phyloP scores from a whole-genome alignment of 1,140 invertebrate species.

The Harlomillsia oculata region DNA sequence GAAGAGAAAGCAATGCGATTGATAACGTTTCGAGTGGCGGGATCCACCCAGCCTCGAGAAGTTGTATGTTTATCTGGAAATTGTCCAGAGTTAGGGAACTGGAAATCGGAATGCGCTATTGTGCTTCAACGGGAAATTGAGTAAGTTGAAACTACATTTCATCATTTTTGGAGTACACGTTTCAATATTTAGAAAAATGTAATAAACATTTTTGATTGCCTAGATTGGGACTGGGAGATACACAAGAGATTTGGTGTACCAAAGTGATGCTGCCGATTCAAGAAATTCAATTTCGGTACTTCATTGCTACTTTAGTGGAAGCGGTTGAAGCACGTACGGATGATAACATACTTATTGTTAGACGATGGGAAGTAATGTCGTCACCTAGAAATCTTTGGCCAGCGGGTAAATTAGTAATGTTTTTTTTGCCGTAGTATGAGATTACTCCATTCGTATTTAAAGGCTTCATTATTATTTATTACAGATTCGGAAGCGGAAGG shows the following conservation, averaged over 20 bases:
- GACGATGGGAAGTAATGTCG: conserved; percentile 81
- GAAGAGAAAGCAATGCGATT: neutral
- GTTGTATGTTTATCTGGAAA: conserved; percentile 46
- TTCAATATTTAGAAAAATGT: neutral
- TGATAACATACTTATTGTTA: conserved; percentile 52
- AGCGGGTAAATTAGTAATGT: no score
- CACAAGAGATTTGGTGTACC: neutral
- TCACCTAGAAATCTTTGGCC: no score
- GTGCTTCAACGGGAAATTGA: conserved; percentile 31
- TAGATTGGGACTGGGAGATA: no score
- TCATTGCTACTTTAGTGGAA: no score
- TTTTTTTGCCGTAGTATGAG: no score
- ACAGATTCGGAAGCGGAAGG: neutral
- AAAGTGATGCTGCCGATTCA: no score
- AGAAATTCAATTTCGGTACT: no score
- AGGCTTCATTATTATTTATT: no score
- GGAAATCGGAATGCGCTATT: conserved; percentile 41
- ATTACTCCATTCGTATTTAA: no score
- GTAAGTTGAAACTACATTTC: no score
- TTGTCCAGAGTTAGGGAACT: conserved; percentile 44
- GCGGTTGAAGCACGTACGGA: no score
- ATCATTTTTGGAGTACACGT: neutral
- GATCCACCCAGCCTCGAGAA: conserved; percentile 40
- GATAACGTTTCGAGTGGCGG: conserved; percentile 40
- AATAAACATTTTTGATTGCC: neutral